Percentiles rank a stretch among this genome's conserved stretches.
These are phyloP conservation scores for Eueides isabella DNA, from an alignment of 1,140 invertebrate genomes.

Conservation along the genomic window DNA sequence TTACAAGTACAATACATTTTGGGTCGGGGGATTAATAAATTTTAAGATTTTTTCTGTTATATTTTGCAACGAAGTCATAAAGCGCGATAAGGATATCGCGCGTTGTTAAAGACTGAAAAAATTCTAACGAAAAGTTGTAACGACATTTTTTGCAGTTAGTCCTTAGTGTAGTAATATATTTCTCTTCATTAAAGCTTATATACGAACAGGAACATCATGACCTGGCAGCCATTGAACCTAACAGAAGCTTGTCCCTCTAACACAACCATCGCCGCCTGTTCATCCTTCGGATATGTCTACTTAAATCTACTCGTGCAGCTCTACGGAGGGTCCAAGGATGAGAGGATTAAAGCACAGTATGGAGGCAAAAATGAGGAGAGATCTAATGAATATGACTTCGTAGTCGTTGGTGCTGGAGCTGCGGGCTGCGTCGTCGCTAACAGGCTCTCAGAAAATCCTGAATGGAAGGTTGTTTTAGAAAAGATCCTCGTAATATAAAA, in stretches of 20 bases:
- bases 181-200: neutral
- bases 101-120: no score
- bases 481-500: neutral
- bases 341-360: neutral
- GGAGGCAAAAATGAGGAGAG: slow-evolving; percentile 16
- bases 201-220: slow-evolving; percentile 13
- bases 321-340: slow-evolving; percentile 39
- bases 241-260: slow-evolving; percentile 42
- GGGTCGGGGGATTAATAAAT: no score
- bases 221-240: slow-evolving; percentile 52
- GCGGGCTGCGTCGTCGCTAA: slow-evolving; percentile 84
- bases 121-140: no score
- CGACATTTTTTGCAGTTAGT: no score
- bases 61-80: no score
- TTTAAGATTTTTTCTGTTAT: no score
- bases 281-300: slow-evolving; percentile 46
- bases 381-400: slow-evolving; percentile 46
- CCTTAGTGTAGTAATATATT: no score
- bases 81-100: no score
- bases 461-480: slow-evolving; percentile 75
- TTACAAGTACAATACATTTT: no score
- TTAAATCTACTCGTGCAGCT: slow-evolving; percentile 48
- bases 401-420: slow-evolving; percentile 20
- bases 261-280: slow-evolving; percentile 41
- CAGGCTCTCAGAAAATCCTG: slow-evolving; percentile 72